Evolutionary conservation across 2,888 invertebrate genomes (phyloP).

Genomic region (Pherbina coryleti): DNA sequence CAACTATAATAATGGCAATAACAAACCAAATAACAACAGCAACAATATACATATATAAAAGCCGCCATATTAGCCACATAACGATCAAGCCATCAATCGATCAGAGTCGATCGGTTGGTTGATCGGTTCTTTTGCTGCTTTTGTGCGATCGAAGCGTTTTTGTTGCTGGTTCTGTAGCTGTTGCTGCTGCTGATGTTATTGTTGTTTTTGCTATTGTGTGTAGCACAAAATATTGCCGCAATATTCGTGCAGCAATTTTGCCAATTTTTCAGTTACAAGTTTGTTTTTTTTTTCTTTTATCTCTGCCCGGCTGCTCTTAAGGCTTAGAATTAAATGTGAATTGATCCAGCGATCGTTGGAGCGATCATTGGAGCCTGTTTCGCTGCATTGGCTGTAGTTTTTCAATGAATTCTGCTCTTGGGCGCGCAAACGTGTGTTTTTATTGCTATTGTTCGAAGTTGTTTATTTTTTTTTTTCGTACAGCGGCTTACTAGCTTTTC

Average conservation of each 20-base stretch:
- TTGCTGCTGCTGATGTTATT: slow-evolving; percentile 17
- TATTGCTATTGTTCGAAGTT: slow-evolving; percentile 8
- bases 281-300: slow-evolving; percentile 17
- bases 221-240: slow-evolving; percentile 28
- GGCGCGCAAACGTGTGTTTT: slow-evolving; percentile 27
- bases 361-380: neutral
- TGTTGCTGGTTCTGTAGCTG: neutral
- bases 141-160: neutral
- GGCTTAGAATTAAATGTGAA: neutral
- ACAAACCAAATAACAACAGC: neutral
- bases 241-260: slow-evolving; percentile 40
- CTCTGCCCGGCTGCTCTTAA: neutral
- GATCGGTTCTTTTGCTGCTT: slow-evolving; percentile 13
- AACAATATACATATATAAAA: neutral
- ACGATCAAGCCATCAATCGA: slow-evolving; percentile 30
- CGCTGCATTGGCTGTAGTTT: slow-evolving; percentile 16
- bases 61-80: slow-evolving; percentile 33
- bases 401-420: slow-evolving; percentile 40
- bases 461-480: slow-evolving; percentile 40
- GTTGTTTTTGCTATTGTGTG: slow-evolving; percentile 29
- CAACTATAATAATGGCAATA: slow-evolving; percentile 20
- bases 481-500: slow-evolving; percentile 3
- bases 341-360: neutral
- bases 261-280: slow-evolving; percentile 5
- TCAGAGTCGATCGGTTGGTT: slow-evolving; percentile 24